Evolutionary conservation across 2,888 invertebrate species (phyloP).

Genomic region (Zelleria hepariella): DNA sequence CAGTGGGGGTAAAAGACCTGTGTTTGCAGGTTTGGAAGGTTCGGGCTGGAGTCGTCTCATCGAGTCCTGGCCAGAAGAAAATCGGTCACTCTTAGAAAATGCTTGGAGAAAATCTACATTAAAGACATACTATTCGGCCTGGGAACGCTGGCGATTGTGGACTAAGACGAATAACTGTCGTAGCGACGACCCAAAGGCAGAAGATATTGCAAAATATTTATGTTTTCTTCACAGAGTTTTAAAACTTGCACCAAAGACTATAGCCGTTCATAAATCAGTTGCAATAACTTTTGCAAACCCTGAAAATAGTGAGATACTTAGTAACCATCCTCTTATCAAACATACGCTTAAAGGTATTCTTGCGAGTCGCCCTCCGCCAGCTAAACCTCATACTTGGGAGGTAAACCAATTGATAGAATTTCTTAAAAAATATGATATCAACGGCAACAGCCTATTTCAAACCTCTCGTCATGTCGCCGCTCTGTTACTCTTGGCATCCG

Average conservation of each 20-base stretch:
- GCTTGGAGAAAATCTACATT: not conserved
- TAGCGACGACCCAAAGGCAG: slow-evolving; percentile 3
- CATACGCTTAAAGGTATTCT: slow-evolving; percentile 15
- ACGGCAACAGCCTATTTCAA: slow-evolving; percentile 7
- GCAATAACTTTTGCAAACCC: slow-evolving; percentile 18
- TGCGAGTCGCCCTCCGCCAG: slow-evolving; percentile 2
- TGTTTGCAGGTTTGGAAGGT: slow-evolving; percentile 19
- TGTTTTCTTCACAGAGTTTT: not conserved
- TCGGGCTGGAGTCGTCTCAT: slow-evolving; percentile 16
- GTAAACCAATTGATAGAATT: slow-evolving; percentile 4
- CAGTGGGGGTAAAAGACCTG: slow-evolving; percentile 12
- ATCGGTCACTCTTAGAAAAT: not conserved
- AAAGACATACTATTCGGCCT: slow-evolving; percentile 1
- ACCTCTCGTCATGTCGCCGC: slow-evolving; percentile 4
- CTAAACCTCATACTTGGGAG: slow-evolving; percentile 17
- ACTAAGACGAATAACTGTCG: not conserved
- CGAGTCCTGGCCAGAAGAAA: slow-evolving; percentile 8
- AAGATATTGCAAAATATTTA: slow-evolving; percentile 8
- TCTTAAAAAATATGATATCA: not conserved
- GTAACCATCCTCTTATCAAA: slow-evolving; percentile 14
- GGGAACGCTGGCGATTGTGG: slow-evolving; percentile 1
- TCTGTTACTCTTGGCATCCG: slow-evolving; percentile 12
- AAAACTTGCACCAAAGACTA: slow-evolving; percentile 8
- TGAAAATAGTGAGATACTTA: slow-evolving; percentile 3
- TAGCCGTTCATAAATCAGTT: slow-evolving; percentile 20